Evolutionary conservation across 2,888 invertebrate genomes (phyloP).

Genomic region (Apodemia duryi): DNA sequence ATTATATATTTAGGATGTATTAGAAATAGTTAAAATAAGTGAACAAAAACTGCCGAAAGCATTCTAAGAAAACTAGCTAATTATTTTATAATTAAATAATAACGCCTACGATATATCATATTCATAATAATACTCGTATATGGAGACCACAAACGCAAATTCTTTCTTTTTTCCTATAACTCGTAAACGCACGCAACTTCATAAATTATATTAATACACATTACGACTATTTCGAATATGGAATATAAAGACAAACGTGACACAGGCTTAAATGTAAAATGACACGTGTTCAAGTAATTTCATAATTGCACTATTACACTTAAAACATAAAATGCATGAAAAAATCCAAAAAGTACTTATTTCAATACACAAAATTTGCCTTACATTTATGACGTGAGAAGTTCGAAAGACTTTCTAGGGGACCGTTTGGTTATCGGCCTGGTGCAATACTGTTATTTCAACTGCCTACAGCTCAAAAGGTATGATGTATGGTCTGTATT

Average conservation of each 20-base stretch:
- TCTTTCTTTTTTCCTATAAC: neutral
- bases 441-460: conserved; percentile 57
- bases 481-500: conserved; percentile 56
- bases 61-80: too few species aligned
- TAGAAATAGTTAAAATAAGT: too few species aligned
- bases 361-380: neutral
- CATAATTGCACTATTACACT: neutral
- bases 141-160: too few species aligned
- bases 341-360: neutral
- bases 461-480: conserved; percentile 52
- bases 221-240: neutral
- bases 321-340: neutral
- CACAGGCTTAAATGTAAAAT: neutral
- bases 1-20: too few species aligned
- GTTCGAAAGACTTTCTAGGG: conserved; percentile 35
- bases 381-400: conserved; percentile 29
- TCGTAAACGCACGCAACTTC: neutral
- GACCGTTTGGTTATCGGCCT: conserved; percentile 35
- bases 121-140: too few species aligned
- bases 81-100: too few species aligned
- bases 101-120: too few species aligned
- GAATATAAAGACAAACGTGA: neutral
- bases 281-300: neutral
- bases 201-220: neutral
- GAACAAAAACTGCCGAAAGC: too few species aligned